Conservation (phyloP, 2,888 invertebrate genomes). For the Pterobdella sp. region DNA sequence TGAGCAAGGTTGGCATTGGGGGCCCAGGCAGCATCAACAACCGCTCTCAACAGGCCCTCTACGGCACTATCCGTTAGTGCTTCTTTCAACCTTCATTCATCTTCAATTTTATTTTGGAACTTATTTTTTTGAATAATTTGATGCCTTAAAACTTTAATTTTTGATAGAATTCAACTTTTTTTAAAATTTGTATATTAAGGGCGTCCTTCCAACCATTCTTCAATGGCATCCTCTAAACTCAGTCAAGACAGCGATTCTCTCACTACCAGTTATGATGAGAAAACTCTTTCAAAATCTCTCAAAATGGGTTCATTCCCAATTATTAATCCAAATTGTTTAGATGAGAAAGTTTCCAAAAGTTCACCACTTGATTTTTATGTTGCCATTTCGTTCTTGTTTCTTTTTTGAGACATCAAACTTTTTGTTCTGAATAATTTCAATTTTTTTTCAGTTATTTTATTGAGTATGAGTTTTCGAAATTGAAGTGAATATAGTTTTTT, state of each 20-base stretch:
- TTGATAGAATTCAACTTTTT: too few species aligned
- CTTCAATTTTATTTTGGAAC: too few species aligned
- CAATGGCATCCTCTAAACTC: conserved; percentile 26
- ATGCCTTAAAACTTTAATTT: too few species aligned
- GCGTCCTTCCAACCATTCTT: conserved; percentile 14
- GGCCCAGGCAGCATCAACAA: not conserved
- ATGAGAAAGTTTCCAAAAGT: too few species aligned
- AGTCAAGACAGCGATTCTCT: conserved; percentile 24
- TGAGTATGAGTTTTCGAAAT: not conserved
- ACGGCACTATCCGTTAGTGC: conserved; percentile 24
- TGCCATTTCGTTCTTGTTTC: too few species aligned
- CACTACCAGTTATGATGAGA: conserved; percentile 32
- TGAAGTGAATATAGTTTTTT: not conserved
- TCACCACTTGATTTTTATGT: too few species aligned
- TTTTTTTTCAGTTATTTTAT: not conserved
- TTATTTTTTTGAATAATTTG: too few species aligned
- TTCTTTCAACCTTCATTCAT: too few species aligned
- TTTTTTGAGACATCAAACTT: too few species aligned
- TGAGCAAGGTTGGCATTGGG: conserved; percentile 25
- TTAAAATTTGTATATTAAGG: too few species aligned
- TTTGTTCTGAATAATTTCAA: not conserved
- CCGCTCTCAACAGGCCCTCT: conserved; percentile 24
- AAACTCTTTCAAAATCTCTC: conserved; percentile 28
- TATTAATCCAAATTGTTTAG: too few species aligned
- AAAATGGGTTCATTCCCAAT: conserved; percentile 24